Conservation (phyloP, 30 jellyfish, hydroid and myxozoan species). For the Calvadosia cruxmelitensis region DNA sequence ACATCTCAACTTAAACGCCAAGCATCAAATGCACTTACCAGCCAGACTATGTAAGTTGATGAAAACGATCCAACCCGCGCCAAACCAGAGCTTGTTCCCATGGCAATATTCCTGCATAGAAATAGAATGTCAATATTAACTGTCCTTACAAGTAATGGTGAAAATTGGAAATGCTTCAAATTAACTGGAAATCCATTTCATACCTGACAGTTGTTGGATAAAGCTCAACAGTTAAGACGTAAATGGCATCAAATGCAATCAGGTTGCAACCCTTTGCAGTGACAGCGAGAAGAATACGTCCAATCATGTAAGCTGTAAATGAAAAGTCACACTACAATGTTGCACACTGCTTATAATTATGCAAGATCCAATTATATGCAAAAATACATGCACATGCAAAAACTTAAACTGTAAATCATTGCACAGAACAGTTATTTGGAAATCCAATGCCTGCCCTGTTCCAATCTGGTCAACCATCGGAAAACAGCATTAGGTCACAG, state of each 20-base stretch:
- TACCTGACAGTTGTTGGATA: slow-evolving; percentile 36
- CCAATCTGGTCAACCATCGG: too few species aligned
- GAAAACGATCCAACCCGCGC: slow-evolving; percentile 35
- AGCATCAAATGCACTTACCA: slow-evolving; percentile 15
- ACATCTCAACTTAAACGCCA: too few species aligned
- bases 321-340: not conserved
- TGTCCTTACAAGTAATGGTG: not conserved
- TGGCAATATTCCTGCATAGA: slow-evolving; percentile 16
- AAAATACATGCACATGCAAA: too few species aligned
- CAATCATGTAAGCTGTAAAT: slow-evolving; percentile 7
- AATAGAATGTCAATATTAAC: not conserved
- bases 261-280: slow-evolving; percentile 11
- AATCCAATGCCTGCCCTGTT: too few species aligned
- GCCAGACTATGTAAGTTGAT: slow-evolving; percentile 11
- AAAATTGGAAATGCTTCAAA: not conserved
- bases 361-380: too few species aligned
- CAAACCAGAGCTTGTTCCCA: slow-evolving; percentile 26
- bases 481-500: too few species aligned
- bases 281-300: slow-evolving; percentile 13
- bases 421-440: too few species aligned
- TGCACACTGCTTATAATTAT: too few species aligned
- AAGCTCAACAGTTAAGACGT: slow-evolving; percentile 14
- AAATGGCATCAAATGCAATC: slow-evolving; percentile 28
- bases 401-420: too few species aligned
- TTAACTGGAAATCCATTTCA: not conserved